Conservation (phyloP, 2,888 invertebrate species). For the Agrotis clavis region DNA sequence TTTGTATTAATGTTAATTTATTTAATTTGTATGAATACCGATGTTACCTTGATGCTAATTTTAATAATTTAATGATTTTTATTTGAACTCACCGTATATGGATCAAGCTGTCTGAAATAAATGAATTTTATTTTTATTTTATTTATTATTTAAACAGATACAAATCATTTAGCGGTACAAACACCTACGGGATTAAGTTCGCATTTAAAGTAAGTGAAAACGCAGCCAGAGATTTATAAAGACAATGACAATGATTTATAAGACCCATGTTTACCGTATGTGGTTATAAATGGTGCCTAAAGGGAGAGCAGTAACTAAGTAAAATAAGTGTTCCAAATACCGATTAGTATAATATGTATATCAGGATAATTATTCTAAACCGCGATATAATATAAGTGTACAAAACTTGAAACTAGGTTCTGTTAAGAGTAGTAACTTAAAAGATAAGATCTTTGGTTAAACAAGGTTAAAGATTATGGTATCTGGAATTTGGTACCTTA, state of each 20-base stretch:
- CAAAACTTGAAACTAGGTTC: not conserved
- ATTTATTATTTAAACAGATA: too few species aligned
- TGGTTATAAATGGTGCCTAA: not conserved
- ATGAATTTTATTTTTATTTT: too few species aligned
- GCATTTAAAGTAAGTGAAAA: constrained; percentile 53
- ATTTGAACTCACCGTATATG: too few species aligned
- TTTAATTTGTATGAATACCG: too few species aligned
- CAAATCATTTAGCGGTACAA: constrained; percentile 59
- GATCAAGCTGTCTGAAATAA: too few species aligned
- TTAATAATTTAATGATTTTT: too few species aligned
- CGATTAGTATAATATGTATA: not conserved
- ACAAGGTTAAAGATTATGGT: constrained; percentile 12
- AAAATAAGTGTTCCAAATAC: not conserved
- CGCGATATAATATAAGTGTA: not conserved
- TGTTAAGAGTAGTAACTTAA: not conserved
- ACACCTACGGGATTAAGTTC: constrained; percentile 60
- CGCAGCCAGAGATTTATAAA: constrained; percentile 38
- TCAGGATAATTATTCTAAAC: not conserved
- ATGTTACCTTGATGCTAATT: too few species aligned
- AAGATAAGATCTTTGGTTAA: constrained; percentile 10
- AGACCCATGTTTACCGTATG: not conserved
- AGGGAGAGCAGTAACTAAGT: not conserved
- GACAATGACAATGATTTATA: constrained; percentile 24
- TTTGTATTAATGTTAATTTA: too few species aligned
- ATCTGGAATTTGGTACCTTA: not conserved